Conservation (phyloP, 2,888 invertebrate genomes). For the Synanthedon andrenaeformis region DNA sequence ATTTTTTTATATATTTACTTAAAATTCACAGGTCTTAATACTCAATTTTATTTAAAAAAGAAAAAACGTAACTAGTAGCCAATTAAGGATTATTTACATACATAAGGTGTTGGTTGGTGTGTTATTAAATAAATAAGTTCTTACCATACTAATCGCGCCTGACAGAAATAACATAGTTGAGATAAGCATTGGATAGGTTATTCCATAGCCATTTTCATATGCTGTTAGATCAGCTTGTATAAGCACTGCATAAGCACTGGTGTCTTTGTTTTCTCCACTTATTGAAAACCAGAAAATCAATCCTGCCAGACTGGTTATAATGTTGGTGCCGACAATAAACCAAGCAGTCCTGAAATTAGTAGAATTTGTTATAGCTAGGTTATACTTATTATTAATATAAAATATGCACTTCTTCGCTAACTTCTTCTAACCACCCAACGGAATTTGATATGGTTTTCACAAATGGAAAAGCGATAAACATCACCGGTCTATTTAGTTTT, state of each 20-base stretch:
- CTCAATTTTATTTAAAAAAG: no score
- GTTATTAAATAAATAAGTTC: constrained; percentile 1
- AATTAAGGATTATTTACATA: no score
- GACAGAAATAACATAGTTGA: constrained; percentile 34
- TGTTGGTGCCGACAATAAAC: constrained; percentile 25
- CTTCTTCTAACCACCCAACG: no score
- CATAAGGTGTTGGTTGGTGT: no score
- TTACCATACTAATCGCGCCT: constrained; percentile 45
- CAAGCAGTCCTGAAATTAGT: constrained; percentile 35
- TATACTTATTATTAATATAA: no score
- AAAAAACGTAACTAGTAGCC: no score
- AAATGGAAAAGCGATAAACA: no score
- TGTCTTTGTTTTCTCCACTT: constrained; percentile 21
- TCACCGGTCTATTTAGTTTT: no score
- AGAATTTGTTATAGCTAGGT: constrained; percentile 2
- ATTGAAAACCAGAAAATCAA: constrained; percentile 42
- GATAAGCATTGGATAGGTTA: constrained; percentile 34
- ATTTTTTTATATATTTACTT: no score
- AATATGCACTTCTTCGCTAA: no score
- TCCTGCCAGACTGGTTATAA: constrained; percentile 35
- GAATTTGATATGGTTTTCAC: no score
- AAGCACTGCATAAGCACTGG: constrained; percentile 30
- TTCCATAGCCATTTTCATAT: constrained; percentile 14
- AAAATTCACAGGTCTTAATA: no score
- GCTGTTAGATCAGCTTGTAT: constrained; percentile 30